Percentiles rank a stretch among this genome's conserved stretches.
Conservation (phyloP, 2,113 vertebrate species). For the Prunella himalayana region DNA sequence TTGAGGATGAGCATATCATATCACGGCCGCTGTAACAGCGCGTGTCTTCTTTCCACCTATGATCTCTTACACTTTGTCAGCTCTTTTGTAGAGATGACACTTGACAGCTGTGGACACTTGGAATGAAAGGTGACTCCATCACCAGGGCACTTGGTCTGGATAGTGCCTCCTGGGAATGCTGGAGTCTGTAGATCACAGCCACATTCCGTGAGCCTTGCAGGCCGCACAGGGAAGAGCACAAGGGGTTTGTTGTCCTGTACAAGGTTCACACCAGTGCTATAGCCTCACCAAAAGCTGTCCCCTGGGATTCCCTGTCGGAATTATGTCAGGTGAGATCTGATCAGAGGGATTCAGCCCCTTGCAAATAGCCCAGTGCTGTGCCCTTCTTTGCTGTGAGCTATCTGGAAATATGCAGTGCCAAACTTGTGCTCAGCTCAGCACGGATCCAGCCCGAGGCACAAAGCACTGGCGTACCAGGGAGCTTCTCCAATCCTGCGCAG, state of each 20-base stretch:
- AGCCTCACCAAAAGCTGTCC: background rate
- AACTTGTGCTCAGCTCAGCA: background rate
- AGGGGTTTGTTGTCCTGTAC: background rate
- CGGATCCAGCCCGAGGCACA: accelerated
- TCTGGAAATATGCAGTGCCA: background rate
- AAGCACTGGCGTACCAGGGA: accelerated
- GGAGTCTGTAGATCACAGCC: background rate
- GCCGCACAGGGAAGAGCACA: background rate
- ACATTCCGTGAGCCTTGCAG: accelerated
- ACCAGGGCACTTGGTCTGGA: background rate
- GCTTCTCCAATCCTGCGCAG: background rate
- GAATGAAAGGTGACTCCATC: background rate
- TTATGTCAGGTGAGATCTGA: background rate
- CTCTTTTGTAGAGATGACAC: background rate
- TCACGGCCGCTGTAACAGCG: background rate
- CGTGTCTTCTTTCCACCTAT: background rate
- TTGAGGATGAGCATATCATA: accelerated
- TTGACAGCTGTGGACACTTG: background rate
- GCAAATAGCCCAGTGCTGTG: background rate
- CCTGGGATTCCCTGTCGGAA: background rate
- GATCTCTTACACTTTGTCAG: background rate
- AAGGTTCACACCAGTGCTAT: background rate
- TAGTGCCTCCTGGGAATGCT: background rate
- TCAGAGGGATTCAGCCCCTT: background rate
- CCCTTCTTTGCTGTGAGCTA: background rate